Evolutionary conservation across 2,797 vertebrate species (phyloP).

Genomic region (Chaetodon trifasciatus): DNA sequence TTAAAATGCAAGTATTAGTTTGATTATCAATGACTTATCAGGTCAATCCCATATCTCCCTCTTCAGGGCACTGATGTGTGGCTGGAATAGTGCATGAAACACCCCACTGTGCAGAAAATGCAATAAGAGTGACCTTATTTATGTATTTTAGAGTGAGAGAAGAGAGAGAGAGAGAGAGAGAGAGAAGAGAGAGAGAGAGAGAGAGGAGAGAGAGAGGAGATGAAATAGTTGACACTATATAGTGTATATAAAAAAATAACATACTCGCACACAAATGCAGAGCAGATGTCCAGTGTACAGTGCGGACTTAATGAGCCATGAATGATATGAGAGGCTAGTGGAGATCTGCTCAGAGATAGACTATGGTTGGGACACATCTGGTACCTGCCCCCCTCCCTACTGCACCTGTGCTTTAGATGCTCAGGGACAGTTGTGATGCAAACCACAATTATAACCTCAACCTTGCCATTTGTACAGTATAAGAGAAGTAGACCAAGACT

Average conservation of each 20-base stretch:
- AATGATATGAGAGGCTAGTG: constrained; percentile 78
- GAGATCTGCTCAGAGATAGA: constrained; percentile 63
- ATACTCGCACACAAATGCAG: constrained; percentile 43
- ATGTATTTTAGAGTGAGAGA: not conserved
- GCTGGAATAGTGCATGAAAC: constrained; percentile 5
- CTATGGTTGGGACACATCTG: constrained; percentile 76
- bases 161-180: not conserved
- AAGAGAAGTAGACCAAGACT: constrained; percentile 20
- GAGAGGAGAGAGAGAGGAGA: not conserved
- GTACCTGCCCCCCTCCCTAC: constrained; percentile 65
- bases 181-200: not conserved
- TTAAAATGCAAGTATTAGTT: not conserved
- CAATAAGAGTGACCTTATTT: not conserved
- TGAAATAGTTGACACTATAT: not conserved
- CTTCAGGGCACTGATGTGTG: not conserved
- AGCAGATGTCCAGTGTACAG: constrained; percentile 79
- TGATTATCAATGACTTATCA: constrained; percentile 3
- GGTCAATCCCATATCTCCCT: constrained; percentile 1
- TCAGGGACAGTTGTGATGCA: constrained; percentile 60
- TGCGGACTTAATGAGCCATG: constrained; percentile 80
- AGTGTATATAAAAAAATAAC: constrained; percentile 27
- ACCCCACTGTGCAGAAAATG: constrained; percentile 10
- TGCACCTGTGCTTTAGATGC: constrained; percentile 75
- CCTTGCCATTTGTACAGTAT: constrained; percentile 46
- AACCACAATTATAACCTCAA: constrained; percentile 54